Evolutionary conservation across 2,888 invertebrate species (phyloP), one percentile per base, ranked within the genome.

Genomic region (Antheraea assamensis): DNA sequence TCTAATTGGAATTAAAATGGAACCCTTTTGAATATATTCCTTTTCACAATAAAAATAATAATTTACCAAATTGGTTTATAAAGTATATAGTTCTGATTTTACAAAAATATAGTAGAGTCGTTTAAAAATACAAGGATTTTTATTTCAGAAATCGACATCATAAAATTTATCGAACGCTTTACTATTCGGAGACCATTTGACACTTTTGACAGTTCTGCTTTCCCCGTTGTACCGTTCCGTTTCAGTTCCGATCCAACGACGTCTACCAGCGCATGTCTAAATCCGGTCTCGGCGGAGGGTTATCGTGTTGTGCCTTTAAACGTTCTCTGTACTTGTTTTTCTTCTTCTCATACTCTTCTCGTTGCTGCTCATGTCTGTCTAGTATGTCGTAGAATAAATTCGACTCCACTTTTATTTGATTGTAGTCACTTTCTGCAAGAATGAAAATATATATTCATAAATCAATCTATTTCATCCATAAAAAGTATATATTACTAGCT

Each of bases 371-470:
- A 30, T 74, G 52, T 19, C 61, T 31, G 4, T 71, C 52, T 17
- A 74, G 21, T 0, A 74, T 72, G 13, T 72, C 66, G 35, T 55
- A 71, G 66, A 72, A 74, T 64, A 74, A 35, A 17, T 64, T 70
- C 2, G 58, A 61, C 21, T 74, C 72, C 0, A 70, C 49, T 27
- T 70, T 74, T 24, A 74, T 74, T n/a, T 77, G 76, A 17, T 75
- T 76, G n/a, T 78, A 74, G 4, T 72, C 71, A 7, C 74, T 70
- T 72, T 74, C 74, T 74, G 15, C 4, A 70, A 52, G 66, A 31
- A 55, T 7, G 3, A 47, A 61, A 2, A 55, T 27, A 0, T 17
- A 27, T 64, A n/a, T 24, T 52, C 17, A 42, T 42, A 42, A 42
- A 42, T 42, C 13, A 13, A 42, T 42, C 10, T 13, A 42, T 42